phyloP scores from a whole-genome alignment of 2,888 invertebrate genomes.

The Augochlorella aurata region DNA sequence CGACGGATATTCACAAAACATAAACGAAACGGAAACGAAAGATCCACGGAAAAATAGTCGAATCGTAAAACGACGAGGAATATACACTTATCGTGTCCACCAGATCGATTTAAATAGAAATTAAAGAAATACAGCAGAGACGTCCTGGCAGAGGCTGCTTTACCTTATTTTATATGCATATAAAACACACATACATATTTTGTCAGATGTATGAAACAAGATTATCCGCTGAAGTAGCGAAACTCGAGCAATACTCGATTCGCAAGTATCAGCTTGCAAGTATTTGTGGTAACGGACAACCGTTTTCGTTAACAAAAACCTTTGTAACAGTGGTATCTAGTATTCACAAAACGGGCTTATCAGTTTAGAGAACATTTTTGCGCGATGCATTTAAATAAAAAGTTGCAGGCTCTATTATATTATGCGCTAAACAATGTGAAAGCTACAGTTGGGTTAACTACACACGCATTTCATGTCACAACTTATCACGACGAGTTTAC shows the following conservation, averaged over 20 bases:
- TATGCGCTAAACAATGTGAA: not conserved
- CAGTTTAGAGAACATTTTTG: not conserved
- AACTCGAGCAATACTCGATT: not conserved
- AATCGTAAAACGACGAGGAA: not conserved
- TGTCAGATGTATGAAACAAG: conserved; percentile 29
- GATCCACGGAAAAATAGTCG: not conserved
- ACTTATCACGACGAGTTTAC: conserved; percentile 20
- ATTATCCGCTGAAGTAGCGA: not conserved
- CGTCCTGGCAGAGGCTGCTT: not conserved
- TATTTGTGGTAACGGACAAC: not conserved
- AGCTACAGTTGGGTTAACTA: not conserved
- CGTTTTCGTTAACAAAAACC: not conserved
- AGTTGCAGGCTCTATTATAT: not conserved
- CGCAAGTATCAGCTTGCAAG: too few relatives aligned
- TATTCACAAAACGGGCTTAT: not conserved
- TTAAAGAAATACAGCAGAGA: not conserved
- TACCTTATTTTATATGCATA: conserved; percentile 7
- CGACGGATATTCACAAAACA: conserved; percentile 22
- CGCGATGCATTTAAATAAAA: not conserved
- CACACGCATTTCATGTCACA: not conserved
- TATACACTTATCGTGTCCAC: not conserved
- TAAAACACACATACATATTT: not conserved
- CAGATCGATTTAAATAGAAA: not conserved
- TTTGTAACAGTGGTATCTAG: conserved; percentile 4
- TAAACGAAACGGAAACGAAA: not conserved